A percentile compares a stretch with the other conserved stretches of the same genome.
phyloP scores from a whole-genome alignment of 1,140 invertebrate species.

The Heliconius congener region DNA sequence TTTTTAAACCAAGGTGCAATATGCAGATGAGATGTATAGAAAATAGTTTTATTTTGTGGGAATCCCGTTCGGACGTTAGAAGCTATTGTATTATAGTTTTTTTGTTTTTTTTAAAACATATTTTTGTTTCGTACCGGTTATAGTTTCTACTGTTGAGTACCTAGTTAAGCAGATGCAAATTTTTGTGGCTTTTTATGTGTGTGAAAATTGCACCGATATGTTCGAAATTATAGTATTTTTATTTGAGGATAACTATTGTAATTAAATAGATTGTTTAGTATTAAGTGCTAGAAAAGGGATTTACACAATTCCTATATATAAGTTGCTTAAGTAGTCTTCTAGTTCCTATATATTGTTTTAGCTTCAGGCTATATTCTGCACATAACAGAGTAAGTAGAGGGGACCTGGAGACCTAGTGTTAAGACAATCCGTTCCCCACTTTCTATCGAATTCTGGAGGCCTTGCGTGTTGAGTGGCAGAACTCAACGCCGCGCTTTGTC shows the following conservation, averaged over 20 bases:
- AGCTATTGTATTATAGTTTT: constrained; percentile 54
- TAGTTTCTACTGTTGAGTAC: constrained; percentile 31
- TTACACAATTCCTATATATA: too few relatives aligned
- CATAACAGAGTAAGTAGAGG: too few relatives aligned
- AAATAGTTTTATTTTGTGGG: constrained; percentile 66
- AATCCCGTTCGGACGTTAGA: constrained; percentile 57
- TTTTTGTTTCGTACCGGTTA: constrained; percentile 51
- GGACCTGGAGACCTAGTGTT: too few relatives aligned
- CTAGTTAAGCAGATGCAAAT: constrained; percentile 40
- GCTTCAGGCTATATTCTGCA: too few relatives aligned
- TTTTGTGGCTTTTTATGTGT: constrained; percentile 22
- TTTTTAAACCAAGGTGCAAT: constrained; percentile 71
- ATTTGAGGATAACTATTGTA: background rate
- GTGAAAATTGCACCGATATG: constrained; percentile 7
- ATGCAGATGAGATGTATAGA: constrained; percentile 65
- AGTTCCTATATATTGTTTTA: too few relatives aligned
- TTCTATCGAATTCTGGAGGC: too few relatives aligned
- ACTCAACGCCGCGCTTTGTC: too few relatives aligned
- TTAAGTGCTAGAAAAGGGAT: too few relatives aligned
- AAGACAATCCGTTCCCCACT: too few relatives aligned
- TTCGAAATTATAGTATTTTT: background rate
- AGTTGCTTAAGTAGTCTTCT: too few relatives aligned
- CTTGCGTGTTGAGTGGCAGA: too few relatives aligned
- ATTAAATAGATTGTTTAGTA: too few relatives aligned
- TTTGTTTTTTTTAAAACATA: constrained; percentile 47